Base-by-base conservation (phyloP, 2,113 vertebrate genomes). In the Aspidoscelis tigris region DNA sequence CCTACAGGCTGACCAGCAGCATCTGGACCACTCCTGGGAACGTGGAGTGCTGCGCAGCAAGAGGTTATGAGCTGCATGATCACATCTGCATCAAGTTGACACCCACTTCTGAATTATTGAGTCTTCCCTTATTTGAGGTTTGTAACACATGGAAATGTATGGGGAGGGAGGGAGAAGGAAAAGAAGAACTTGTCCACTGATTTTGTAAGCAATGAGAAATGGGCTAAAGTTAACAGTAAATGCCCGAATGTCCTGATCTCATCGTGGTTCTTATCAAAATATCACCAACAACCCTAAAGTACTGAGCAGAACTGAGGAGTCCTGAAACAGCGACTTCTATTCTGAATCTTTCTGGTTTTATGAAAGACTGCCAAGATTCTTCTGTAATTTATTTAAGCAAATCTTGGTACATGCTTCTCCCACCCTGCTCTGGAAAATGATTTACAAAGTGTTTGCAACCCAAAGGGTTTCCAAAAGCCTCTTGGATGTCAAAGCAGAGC, bases 391-490 rank as follows among this genome's bases (percentile, higher is more conserved):
- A 93, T 93, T 93, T 94, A 93, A 94, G 87, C 74, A 72, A 88
- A 83, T 66, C 80, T 91, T 88, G 77, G 80, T 92, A 88, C 91
- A 91, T 90, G 83, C 81, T 91, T 88, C 92, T 93, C 87, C 84
- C 69, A 14, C 77, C 93, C 91, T 92, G 47, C 24, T 65, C 55
- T 71, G 39, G 89, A 84, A 93, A 80, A 94, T 97, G 97, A 98
- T 98, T 97, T 97, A 97, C 96, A 93, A 96, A 96, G 96, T 97
- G 97, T 95, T 95, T 95, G 90, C 90, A 83, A 87, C 91, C 90
- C 88, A 82, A 91, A 93, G 94, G 94, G 88, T 93, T 95, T 96
- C 95, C 94, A 96, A 93, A 96, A 95, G 91, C 75, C 81, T 89
- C 82, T 94, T 92, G 91, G 82, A 95, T 95, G 93, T 92, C 96